Evolutionary conservation across 2,888 invertebrate species (phyloP), one percentile per base, ranked within the genome.

Genomic region (Allacma fusca): DNA sequence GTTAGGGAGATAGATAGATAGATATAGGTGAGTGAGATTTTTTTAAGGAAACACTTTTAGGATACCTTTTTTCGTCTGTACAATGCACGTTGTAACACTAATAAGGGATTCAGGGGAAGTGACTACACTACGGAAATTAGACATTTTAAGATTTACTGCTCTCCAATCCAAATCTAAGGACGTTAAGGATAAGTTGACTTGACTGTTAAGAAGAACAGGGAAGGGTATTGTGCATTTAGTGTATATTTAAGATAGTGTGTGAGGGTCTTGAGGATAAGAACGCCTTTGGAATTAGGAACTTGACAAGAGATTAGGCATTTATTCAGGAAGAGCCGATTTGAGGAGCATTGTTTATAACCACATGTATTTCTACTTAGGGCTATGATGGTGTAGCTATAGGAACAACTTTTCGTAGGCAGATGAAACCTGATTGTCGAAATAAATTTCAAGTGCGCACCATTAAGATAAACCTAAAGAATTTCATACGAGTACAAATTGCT

Each of bases 391-490:
- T 34, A n/a, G n/a, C n/a, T 50, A n/a, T 5, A 50, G 50, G 1
- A 50, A n/a, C 19, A 50, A 50, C 2, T 5, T 16, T 50, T n/a
- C 2, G 19, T 1, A 19, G 9, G 9, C 5, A 13, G n/a, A 12
- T 4, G 50, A 50, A 12, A 5, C 19, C 50, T 50, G 50, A 19
- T 19, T 19, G 50, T 19, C 2, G 50, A 16, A 13, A 50, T 50
- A 50, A 50, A 50, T 50, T 50, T 50, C 50, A 50, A 50, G 50
- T 50, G 19, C n/a, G n/a, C 50, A 50, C 50, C 50, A 50, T 50
- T 50, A 65, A 24, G 19, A 65, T 65, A 65, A 65, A 65, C 65
- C 65, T 28, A 65, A 65, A 65, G 65, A 65, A 65, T 65, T 65
- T 65, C 26, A 65, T 24, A 4, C 28, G 29, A 65, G 29, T 26